Evolutionary conservation across 2,797 vertebrate species (phyloP).

Genomic region (Ptychobarbus kaznakovi): DNA sequence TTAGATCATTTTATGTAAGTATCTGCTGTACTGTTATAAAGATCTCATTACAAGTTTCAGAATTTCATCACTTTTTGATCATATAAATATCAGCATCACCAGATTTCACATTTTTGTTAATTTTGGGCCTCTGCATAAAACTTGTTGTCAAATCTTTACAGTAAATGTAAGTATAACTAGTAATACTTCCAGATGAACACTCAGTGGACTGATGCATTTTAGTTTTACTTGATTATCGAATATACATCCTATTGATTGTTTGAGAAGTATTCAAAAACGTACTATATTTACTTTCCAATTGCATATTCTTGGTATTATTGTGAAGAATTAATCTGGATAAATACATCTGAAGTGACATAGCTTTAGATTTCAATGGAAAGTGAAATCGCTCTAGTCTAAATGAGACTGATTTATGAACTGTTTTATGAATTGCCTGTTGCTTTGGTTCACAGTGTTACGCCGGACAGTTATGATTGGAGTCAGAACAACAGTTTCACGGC

Average conservation of each 20-base stretch:
- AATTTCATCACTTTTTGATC: background rate
- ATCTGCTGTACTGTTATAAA: background rate
- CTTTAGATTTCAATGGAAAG: background rate
- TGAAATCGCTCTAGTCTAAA: background rate
- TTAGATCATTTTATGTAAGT: background rate
- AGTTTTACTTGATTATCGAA: background rate
- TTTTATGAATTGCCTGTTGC: background rate
- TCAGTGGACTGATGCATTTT: background rate
- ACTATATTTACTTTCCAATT: background rate
- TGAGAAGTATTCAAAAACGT: too few species aligned
- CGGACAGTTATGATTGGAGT: slow-evolving; percentile 89
- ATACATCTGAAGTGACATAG: background rate
- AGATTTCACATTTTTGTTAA: background rate
- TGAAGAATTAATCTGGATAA: background rate
- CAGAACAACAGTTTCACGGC: slow-evolving; percentile 84
- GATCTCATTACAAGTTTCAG: background rate
- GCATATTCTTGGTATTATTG: background rate
- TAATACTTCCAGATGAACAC: background rate
- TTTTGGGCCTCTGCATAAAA: too few species aligned
- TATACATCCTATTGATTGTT: too few species aligned
- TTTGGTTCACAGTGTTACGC: slow-evolving; percentile 78
- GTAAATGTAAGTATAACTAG: background rate
- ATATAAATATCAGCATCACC: background rate
- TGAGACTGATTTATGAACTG: background rate
- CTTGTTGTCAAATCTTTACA: too few species aligned